These are phyloP conservation scores for Clavelina lepadiformis DNA, from an alignment of 23 tunicate species.

Conservation along the genomic window DNA sequence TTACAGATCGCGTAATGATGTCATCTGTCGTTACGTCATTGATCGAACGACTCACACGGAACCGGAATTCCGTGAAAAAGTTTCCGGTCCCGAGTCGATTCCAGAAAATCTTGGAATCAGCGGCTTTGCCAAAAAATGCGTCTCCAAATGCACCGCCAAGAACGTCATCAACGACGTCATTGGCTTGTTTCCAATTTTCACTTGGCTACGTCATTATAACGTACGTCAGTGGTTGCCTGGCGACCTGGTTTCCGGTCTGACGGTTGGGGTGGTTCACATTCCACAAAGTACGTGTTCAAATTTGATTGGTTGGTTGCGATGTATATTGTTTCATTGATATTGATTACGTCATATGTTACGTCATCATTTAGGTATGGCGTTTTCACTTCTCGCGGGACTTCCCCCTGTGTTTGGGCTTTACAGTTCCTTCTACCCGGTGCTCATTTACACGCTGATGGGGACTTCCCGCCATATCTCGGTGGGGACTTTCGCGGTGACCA, in stretches of 20 bases:
- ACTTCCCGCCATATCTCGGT: conserved; percentile 93
- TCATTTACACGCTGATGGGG: conserved; percentile 90
- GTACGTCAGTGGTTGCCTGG: conserved; percentile 64
- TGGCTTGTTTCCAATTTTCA: conserved; percentile 64
- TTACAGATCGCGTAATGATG: too few relatives aligned
- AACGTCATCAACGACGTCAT: conserved; percentile 6
- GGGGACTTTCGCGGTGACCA: conserved; percentile 91
- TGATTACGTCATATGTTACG: too few relatives aligned
- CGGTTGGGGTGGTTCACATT: conserved; percentile 91
- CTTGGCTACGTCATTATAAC: conserved; percentile 71
- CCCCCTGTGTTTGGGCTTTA: conserved; percentile 88
- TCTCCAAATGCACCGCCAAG: conserved; percentile 18
- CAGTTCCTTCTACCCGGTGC: conserved; percentile 81
- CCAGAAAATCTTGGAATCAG: conserved; percentile 13
- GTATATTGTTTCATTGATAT: too few relatives aligned
- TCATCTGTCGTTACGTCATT: conserved; percentile 43
- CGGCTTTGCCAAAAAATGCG: conserved; percentile 19
- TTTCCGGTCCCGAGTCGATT: conserved; percentile 25
- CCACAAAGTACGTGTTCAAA: conserved; percentile 80
- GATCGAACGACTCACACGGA: conserved; percentile 46
- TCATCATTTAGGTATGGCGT: conserved; percentile 92
- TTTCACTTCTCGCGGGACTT: conserved; percentile 78
- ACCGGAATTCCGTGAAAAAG: conserved; percentile 13
- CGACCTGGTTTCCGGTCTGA: conserved; percentile 80
- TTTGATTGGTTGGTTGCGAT: too few relatives aligned